Conservation (phyloP, 2,888 invertebrate genomes). For the Heliconius ethilla region DNA sequence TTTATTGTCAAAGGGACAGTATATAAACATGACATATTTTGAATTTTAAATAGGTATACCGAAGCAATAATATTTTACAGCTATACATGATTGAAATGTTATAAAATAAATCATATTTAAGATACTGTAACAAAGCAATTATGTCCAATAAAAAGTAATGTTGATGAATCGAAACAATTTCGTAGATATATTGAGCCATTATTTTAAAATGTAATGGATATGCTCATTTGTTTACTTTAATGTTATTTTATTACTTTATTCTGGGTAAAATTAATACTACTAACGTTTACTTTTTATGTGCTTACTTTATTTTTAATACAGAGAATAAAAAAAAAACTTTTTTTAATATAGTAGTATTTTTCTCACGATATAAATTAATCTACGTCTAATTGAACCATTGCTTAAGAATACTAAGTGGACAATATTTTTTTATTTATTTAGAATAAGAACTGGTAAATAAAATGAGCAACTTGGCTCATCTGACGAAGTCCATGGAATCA, state of each 20-base stretch:
- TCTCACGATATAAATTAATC: background rate
- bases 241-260: slow-evolving; percentile 25
- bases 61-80: slow-evolving; percentile 9
- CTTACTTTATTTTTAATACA: background rate
- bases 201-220: slow-evolving; percentile 34
- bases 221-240: slow-evolving; percentile 31
- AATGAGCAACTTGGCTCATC: slow-evolving; percentile 68
- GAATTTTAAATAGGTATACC: too few species aligned
- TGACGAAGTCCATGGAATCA: slow-evolving; percentile 76
- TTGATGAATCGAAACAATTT: slow-evolving; percentile 43
- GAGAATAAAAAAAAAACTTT: background rate
- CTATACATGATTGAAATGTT: slow-evolving; percentile 27
- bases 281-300: background rate
- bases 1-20: too few species aligned
- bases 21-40: background rate
- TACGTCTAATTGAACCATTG: slow-evolving; percentile 56
- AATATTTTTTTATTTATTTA: slow-evolving; percentile 75
- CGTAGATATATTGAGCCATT: slow-evolving; percentile 39
- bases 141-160: slow-evolving; percentile 44
- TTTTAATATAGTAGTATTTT: background rate
- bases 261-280: background rate
- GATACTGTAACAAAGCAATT: slow-evolving; percentile 41
- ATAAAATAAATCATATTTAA: slow-evolving; percentile 42
- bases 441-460: slow-evolving; percentile 74
- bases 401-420: slow-evolving; percentile 72